Base-by-base conservation (phyloP, 2,888 invertebrate species). In the Aphidius colemani region DNA sequence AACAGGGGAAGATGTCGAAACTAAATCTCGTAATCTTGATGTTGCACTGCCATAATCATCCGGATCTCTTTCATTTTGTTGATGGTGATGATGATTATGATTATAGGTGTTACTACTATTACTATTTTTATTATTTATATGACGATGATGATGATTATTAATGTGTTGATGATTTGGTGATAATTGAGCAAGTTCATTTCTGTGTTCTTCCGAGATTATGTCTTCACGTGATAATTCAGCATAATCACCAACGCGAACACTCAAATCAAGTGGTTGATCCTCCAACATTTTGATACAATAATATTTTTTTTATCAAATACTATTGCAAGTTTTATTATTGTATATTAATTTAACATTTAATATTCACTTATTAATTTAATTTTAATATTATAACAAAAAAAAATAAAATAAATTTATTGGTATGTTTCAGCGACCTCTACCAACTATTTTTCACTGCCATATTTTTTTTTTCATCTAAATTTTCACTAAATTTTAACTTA, bases 201-300 rank as follows among this genome's bases (percentile, higher is more conserved):
- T 30, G 2, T 66, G 41, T 69, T 70, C 11, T 70, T 73, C 59
- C 66, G 67, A 11, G 3, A 30, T 30, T 30, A 30, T 30, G 18
- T 76, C 75, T 44, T 59, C 65, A 46, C 72, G 68, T 59, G 73
- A 65, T 53, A 74, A 72, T 70, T 80, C 80, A 50, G 79, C 76
- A 70, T 79, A 79, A 56, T 81, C 81, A 66, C 79, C 81, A 45
- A 81, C 78, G 63, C 85, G 83, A 53, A 90, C 88, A 72, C 92
- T 90, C 79, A 94, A 85, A 85, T 95, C 94, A 82, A 94, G 82
- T 11, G 94, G 94, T 66, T 88, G 88, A 72, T 91, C 90, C 70
- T 88, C 87, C 69, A 82, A 76, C 82, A 79, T 83, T 67, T 69
- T 18, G 1, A 18, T 18, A 18, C 13, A 18, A 18, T 18, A 18